These are phyloP conservation scores for Ricordea florida DNA, from an alignment of 92 coral and sea anemone species.

Conservation along the genomic window DNA sequence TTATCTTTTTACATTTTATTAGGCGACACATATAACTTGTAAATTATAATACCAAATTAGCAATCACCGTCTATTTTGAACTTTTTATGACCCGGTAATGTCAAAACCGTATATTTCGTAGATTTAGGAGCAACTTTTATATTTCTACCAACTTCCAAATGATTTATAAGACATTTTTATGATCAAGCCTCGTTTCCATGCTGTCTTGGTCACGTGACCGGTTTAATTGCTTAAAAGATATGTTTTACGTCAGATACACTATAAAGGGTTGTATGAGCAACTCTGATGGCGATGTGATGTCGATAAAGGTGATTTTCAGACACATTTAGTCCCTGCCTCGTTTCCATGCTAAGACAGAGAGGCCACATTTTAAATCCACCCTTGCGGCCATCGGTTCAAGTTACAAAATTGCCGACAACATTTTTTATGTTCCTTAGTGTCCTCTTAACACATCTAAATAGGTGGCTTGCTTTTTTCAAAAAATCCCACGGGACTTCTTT, in stretches of 20 bases:
- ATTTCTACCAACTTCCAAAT: neutral
- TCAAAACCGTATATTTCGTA: neutral
- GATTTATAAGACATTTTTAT: neutral
- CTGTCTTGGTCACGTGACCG: conserved; percentile 24
- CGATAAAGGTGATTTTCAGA: too few relatives aligned
- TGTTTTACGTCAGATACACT: neutral
- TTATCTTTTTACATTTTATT: too few relatives aligned
- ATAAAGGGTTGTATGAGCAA: too few relatives aligned
- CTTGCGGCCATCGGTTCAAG: conserved; percentile 7
- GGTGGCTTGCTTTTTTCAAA: conserved; percentile 32
- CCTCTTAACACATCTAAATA: too few relatives aligned
- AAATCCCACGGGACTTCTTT: conserved; percentile 45
- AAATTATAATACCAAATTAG: too few relatives aligned
- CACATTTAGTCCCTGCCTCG: too few relatives aligned
- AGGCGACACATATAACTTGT: too few relatives aligned
- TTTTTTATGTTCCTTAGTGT: conserved; percentile 18
- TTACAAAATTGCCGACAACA: conserved; percentile 43
- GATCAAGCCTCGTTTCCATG: conserved; percentile 31
- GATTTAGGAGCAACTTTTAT: neutral
- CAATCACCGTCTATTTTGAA: too few relatives aligned
- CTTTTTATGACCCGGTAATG: too few relatives aligned
- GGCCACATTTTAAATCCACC: too few relatives aligned
- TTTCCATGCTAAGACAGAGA: too few relatives aligned
- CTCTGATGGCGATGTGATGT: too few relatives aligned
- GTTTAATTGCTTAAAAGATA: neutral